Base-by-base conservation (phyloP, 2,113 vertebrate genomes). In the Alligator sinensis region DNA sequence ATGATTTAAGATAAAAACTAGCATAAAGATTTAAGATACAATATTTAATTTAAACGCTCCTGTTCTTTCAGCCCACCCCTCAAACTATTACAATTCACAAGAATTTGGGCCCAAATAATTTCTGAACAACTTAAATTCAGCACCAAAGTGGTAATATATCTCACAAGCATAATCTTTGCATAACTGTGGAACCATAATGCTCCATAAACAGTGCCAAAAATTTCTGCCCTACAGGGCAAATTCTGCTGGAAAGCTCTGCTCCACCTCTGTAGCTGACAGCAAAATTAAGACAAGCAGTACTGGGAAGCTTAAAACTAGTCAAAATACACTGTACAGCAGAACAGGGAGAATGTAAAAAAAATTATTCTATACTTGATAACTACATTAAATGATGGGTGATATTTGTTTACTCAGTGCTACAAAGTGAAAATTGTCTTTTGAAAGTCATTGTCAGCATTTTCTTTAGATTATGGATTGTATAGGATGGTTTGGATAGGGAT, bases 321-420 rank as follows among this genome's bases (percentile, higher is more conserved):
- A 47, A 47, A 47, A 47, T 47, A 47, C 9, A 47, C 9, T 55
- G 28, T 27, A 68, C 27, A 0, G 0, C 11, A 76, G 68, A 27
- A 11, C 77, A 59, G 74, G 70, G 1, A 81, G 86, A 27, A 66
- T 30, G 64, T 18, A 54, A 15, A 47, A 4, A 61, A 61, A 78
- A 76, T 63, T 64, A 22, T 2, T 57, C 3, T 57, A 14, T 79
- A n/a, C 47, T 72, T 91, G n/a, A 91, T 78, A 58, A 30, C 12
- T 28, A 34, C 10, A 5, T 79, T 88, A 86, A 80, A 24, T 47
- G 47, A 47, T 47, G 47, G 47, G 64, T 68, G n/a, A 30, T 30
- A 83, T 76, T 3, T 80, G 10, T 70, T 28, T 19, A 47, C 79
- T 57, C 55, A 57, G 25, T 38, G 11, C 4, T 1, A 3, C 63